Evolutionary conservation across 2,888 invertebrate genomes (phyloP), one percentile per base, ranked within the genome.

Genomic region (Adelognathus sp.): DNA sequence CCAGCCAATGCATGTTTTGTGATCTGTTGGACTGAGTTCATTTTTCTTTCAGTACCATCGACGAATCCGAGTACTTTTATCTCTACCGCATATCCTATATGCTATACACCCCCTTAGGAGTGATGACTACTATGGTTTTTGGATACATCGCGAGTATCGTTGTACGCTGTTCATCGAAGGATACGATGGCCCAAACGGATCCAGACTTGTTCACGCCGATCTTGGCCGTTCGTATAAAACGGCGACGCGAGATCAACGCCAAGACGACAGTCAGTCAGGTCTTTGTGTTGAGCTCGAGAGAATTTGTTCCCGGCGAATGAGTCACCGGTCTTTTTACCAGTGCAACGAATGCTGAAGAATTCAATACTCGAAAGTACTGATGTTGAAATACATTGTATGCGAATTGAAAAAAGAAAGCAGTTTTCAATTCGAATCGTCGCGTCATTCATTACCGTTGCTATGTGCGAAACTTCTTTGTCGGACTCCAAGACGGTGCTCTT

Each of bases 21-120:
- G n/a, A n/a, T n/a, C n/a, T n/a, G n/a, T 29, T 41, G 69, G 31
- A 56, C 29, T 31, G 46, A 27, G 52, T 4, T 60, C 41, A 41
- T 41, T 70, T 31, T 46, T 6, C 58, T 81, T 66, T 29, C 46
- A 83, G 83, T 33, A 27, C 11, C 18, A 29, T 33, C 3, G 27
- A 44, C 41, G 83, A 86, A 31, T 77, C 83, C 1, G 63, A 79
- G 0, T 95, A 94, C 86, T 94, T 95, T 85, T 96, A 95, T 92
- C 89, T 95, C n/a, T 95, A 95, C 86, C 93, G 94, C 82, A 92
- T 96, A 24, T 96, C 96, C 0, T 96, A 96, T 86, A 92, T 95
- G 92, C 96, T 95, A 94, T 95, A 95, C 70, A 94, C 95, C 0
- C 92, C 93, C 0, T 81, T 94, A 16, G 94, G 94, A 24, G 89